Percentiles rank a stretch among this genome's conserved stretches.
Conservation (phyloP, 2,113 vertebrate genomes). For the Propithecus coquereli region DNA sequence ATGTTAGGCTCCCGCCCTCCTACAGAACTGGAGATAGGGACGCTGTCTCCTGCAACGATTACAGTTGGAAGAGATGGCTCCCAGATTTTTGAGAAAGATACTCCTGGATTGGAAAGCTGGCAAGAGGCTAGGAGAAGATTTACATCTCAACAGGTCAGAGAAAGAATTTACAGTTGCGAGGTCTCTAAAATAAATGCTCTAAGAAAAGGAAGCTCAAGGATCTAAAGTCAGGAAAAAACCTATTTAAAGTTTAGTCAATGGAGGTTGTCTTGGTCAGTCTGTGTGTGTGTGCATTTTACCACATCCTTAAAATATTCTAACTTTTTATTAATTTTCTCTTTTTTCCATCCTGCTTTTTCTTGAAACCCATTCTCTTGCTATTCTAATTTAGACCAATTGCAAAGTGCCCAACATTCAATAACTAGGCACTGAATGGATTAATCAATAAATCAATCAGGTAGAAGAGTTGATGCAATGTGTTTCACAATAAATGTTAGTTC, state of each 20-base stretch:
- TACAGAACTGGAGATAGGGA: neutral
- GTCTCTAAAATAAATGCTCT: neutral
- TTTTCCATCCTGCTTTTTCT: neutral
- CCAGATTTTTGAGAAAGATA: neutral
- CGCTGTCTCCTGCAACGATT: neutral
- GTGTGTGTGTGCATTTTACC: neutral
- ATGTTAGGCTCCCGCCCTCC: neutral
- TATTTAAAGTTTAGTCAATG: neutral
- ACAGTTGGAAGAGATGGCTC: neutral
- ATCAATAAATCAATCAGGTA: neutral
- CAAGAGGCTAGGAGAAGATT: neutral
- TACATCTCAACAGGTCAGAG: neutral
- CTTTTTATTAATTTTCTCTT: neutral
- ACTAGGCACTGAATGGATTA: neutral
- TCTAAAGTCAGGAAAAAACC: neutral
- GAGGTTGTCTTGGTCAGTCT: neutral
- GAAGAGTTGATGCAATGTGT: neutral
- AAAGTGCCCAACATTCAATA: neutral
- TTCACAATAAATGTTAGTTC: neutral
- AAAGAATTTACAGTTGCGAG: neutral
- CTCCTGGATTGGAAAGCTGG: neutral
- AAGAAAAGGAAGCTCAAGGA: too few relatives aligned
- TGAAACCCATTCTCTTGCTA: neutral
- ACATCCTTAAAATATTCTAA: neutral
- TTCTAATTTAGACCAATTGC: neutral